Base-by-base conservation (phyloP, 2,797 vertebrate genomes). In the Sus cebifrons region DNA sequence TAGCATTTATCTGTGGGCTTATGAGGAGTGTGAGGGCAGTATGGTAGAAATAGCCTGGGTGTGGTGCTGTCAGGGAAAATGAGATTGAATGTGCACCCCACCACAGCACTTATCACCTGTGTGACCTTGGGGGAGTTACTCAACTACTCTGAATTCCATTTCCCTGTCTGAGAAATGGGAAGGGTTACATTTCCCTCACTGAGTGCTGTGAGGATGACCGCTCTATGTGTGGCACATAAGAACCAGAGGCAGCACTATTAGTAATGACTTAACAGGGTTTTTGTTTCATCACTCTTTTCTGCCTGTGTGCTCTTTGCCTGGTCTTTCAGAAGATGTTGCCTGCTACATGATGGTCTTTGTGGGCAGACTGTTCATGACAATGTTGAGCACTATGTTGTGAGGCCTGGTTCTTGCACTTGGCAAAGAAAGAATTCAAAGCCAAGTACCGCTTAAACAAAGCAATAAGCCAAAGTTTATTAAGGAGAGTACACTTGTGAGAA, bases 181-280 rank as follows among this genome's bases (percentile, higher is more conserved):
- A 6, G 8, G 75, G 44, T 18, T 84, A 75, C 29, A 58, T 4
- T 44, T 87, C 8, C 65, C 74, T 29, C 2, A 52, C 21, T 25
- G 21, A 67, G 62, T 8, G n/a, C 58, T 3, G 11, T 10, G 32
- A 89, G 58, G 10, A 75, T 52, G 12, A 36, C 23, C 17, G 8
- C 52, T 54, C 3, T 16, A 49, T 1, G 14, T 3, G 2, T 4
- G n/a, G 58, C 58, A 21, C 12, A 1, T 3, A 23, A 36, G 29
- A 27, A 3, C 36, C 82, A 58, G 18, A 21, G 5, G n/a, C 9
- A 52, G 23, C 5, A 25, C 27, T 52, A 2, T 58, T 32, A 67
- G 21, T 75, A 71, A 56, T 29, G 27, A 77, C 15, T 25, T 62
- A 32, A 40, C 27, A 16, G 25, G 60, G 17, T 56, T 58, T 58